These are phyloP conservation scores for Zhuqinia jingwanae DNA, from an alignment of 2,888 invertebrate species.

Conservation along the genomic window DNA sequence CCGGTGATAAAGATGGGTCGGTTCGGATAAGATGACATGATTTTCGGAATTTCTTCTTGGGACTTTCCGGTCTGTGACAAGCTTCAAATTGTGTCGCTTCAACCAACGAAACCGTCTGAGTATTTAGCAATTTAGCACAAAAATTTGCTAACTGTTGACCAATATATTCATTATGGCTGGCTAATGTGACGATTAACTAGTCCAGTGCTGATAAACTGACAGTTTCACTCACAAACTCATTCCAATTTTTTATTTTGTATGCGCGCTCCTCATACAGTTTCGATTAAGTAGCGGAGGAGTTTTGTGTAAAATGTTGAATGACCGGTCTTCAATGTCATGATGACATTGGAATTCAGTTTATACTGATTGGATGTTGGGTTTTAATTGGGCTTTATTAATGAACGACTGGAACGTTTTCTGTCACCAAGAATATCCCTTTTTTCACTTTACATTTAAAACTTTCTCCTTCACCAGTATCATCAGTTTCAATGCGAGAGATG, in stretches of 20 bases:
- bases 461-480: too few species aligned
- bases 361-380: background rate
- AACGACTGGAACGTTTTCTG: background rate
- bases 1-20: constrained; percentile 69
- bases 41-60: background rate
- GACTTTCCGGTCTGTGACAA: background rate
- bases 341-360: background rate
- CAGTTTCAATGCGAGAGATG: too few species aligned
- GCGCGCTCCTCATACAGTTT: background rate
- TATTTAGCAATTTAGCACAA: background rate
- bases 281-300: background rate
- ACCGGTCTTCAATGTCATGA: too few species aligned
- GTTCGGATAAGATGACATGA: constrained; percentile 55
- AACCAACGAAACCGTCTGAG: background rate
- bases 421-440: too few species aligned
- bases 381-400: background rate
- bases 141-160: background rate
- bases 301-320: constrained; percentile 11
- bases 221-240: background rate
- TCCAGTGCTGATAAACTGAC: too few species aligned
- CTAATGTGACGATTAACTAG: too few species aligned
- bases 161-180: too few species aligned
- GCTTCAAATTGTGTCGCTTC: background rate
- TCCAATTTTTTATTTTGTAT: background rate
- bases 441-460: too few species aligned